Evolutionary conservation across 2,113 vertebrate genomes (phyloP), one percentile per base, ranked within the genome.

Genomic region (Alectura lathami): DNA sequence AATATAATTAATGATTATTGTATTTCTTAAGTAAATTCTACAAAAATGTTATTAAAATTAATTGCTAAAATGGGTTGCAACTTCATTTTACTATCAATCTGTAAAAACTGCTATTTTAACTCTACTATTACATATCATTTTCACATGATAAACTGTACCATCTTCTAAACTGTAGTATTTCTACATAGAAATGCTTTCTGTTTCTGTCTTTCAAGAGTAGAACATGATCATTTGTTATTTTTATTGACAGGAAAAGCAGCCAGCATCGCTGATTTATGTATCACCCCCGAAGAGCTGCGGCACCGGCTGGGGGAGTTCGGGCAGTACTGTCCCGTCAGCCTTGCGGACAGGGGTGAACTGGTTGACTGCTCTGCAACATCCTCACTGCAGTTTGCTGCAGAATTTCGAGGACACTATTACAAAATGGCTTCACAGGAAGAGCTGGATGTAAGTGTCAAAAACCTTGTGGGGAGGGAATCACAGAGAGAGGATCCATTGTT

Each of bases 251-350:
- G 98, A 56, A 98, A 98, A 96, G 98, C 99, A 20, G 98, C 99
- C 69, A 95, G 97, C 88, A 98, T 99, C 96, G 96, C 98, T 91
- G 98, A 97, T 91, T 90, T 99, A 83, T 99, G 99, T 27, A 97
- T 99, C 95, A 98, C 98, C 67, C 98, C 98, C 2, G 47, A 96
- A 36, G 98, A 99, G 89, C 96, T 99, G 88, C 92, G 96, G 73
- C 74, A 86, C 72, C 98, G 97, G 4, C 98, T 99, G 73, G 99
- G 99, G 45, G 98, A 99, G 90, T 99, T 99, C 97, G 97, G 94
- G 15, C 98, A 98, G 42, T 99, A 99, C 95, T 99, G 99, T 93
- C 99, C 99, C 0, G 98, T 99, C 72, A 99, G 98, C 91, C 97
- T 99, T 76, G 98, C 98, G 89, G 98, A 99, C 73, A 97, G 96